Percentiles rank a stretch among this genome's conserved stretches.
These are phyloP conservation scores for Archaeoteleia sp. DNA, from an alignment of 2,888 invertebrate genomes.

Conservation along the genomic window DNA sequence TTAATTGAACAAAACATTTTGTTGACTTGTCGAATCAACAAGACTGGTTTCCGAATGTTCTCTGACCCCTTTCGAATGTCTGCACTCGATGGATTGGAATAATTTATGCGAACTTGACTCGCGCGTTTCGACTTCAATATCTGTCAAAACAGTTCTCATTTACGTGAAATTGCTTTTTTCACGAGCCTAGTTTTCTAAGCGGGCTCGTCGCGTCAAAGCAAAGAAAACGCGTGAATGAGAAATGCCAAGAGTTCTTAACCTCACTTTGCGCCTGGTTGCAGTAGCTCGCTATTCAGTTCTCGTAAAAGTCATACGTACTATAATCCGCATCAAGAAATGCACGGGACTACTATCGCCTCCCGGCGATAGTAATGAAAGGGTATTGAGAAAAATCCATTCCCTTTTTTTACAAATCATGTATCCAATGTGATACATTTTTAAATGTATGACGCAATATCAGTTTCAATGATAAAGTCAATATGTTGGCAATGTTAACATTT, in stretches of 20 bases:
- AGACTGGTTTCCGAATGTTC: too few relatives aligned
- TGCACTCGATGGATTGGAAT: conserved; percentile 10
- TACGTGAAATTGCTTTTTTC: conserved; percentile 27
- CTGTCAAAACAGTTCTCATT: conserved; percentile 16
- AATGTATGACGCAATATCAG: conserved; percentile 1
- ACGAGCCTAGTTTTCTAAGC: conserved; percentile 15
- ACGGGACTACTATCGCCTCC: conserved; percentile 1
- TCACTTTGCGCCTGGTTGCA: conserved; percentile 17
- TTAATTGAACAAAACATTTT: too few relatives aligned
- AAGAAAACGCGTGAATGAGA: conserved; percentile 34
- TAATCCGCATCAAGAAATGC: conserved; percentile 27
- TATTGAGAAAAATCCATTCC: conserved; percentile 18
- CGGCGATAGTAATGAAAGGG: conserved; percentile 28
- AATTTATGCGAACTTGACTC: conserved; percentile 17
- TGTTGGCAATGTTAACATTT: too few relatives aligned
- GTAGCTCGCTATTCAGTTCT: conserved; percentile 16
- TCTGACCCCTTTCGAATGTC: too few relatives aligned
- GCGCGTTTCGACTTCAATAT: conserved; percentile 17
- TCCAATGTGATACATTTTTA: neutral
- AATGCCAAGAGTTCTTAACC: conserved; percentile 37
- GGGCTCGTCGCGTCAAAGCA: conserved; percentile 22
- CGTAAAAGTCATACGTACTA: conserved; percentile 23
- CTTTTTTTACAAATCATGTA: conserved; percentile 17
- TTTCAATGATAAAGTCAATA: neutral
- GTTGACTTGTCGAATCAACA: too few relatives aligned